Evolutionary conservation across 2,888 invertebrate genomes (phyloP).

Genomic region (Incurvaria masculella): DNA sequence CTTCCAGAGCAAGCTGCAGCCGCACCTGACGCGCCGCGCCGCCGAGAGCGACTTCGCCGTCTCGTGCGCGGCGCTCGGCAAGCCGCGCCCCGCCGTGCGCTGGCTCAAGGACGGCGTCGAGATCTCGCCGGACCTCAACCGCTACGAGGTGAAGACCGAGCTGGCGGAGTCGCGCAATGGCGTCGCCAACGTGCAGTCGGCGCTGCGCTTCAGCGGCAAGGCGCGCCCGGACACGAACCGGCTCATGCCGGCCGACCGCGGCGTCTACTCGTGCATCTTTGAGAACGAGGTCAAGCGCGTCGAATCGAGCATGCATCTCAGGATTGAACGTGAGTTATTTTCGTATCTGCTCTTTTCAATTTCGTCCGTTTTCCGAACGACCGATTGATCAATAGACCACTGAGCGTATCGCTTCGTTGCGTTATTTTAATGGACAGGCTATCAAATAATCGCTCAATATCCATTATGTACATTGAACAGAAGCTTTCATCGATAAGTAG

Average conservation of each 20-base stretch:
- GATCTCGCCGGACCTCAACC: slow-evolving; percentile 69
- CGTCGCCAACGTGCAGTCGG: slow-evolving; percentile 80
- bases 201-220: slow-evolving; percentile 75
- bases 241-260: slow-evolving; percentile 79
- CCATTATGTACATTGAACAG: no score
- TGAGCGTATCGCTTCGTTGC: no score
- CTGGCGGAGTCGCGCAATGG: slow-evolving; percentile 74
- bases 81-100: slow-evolving; percentile 77
- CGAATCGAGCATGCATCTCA: slow-evolving; percentile 85
- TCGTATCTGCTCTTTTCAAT: slow-evolving; percentile 3
- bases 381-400: not conserved
- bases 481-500: no score
- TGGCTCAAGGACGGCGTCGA: slow-evolving; percentile 87
- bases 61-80: slow-evolving; percentile 83
- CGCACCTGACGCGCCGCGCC: slow-evolving; percentile 75
- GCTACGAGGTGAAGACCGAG: slow-evolving; percentile 79
- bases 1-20: slow-evolving; percentile 77
- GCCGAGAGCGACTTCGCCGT: slow-evolving; percentile 77
- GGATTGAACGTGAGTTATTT: slow-evolving; percentile 86
- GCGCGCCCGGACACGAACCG: slow-evolving; percentile 74
- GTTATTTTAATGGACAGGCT: no score
- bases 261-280: slow-evolving; percentile 83
- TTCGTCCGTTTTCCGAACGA: not conserved
- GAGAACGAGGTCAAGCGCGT: slow-evolving; percentile 87
- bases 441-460: no score